A percentile compares a stretch with the other conserved stretches of the same genome.
Evolutionary conservation across 2,113 vertebrate genomes (phyloP).

Genomic region (Sylvietta virens): DNA sequence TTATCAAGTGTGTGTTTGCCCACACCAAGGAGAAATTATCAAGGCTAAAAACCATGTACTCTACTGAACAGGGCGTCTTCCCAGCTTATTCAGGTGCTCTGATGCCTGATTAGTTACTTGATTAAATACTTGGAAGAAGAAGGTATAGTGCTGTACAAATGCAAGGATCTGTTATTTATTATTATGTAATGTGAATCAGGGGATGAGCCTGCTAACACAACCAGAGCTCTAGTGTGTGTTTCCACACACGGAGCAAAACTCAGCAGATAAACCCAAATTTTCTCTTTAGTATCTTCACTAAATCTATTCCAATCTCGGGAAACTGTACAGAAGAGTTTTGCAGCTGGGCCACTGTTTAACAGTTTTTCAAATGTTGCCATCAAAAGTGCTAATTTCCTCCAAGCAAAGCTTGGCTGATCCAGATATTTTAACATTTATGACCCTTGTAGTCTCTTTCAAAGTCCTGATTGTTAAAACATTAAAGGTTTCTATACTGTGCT

Average conservation of each 20-base stretch:
- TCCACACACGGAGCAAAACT: neutral
- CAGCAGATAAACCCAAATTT: neutral
- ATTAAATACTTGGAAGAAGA: neutral
- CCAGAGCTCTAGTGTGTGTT: neutral
- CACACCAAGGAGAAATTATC: neutral
- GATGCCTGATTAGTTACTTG: neutral
- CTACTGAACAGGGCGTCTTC: neutral
- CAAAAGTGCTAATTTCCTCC: neutral
- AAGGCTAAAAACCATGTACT: neutral
- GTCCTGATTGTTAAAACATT: neutral
- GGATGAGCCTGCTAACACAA: neutral
- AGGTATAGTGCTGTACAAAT: neutral
- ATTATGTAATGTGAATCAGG: neutral
- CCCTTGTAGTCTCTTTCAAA: neutral
- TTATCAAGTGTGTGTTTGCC: neutral
- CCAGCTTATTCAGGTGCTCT: neutral
- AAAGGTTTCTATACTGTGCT: neutral
- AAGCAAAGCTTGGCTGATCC: neutral
- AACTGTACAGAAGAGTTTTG: neutral
- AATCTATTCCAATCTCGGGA: neutral
- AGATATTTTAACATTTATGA: slow-evolving; percentile 13
- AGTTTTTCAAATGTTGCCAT: neutral
- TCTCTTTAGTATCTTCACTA: neutral
- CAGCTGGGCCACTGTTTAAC: neutral
- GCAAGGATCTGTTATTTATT: neutral